These are phyloP conservation scores for Tapirus terrestris DNA, from an alignment of 2,113 vertebrate genomes.

Conservation along the genomic window DNA sequence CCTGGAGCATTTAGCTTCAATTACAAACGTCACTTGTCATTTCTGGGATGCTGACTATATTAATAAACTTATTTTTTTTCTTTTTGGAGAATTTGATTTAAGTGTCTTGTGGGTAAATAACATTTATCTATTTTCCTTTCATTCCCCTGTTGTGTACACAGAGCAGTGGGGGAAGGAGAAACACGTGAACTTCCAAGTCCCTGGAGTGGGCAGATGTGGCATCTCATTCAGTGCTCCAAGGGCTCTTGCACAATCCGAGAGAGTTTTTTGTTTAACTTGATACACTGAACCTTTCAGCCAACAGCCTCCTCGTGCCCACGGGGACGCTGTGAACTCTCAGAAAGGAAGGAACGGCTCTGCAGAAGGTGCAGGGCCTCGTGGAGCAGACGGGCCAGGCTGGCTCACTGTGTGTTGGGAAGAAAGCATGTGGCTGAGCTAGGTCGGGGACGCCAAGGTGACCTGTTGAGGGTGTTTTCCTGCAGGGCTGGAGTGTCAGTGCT, in stretches of 20 bases:
- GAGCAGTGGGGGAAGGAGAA: background rate
- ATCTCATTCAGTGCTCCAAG: conserved; percentile 68
- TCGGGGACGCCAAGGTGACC: background rate
- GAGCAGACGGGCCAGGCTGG: conserved; percentile 28
- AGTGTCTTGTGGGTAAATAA: conserved; percentile 79
- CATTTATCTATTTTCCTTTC: conserved; percentile 78
- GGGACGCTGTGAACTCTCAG: conserved; percentile 71
- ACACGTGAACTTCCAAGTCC: background rate
- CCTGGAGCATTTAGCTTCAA: conserved; percentile 73
- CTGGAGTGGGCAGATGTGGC: conserved; percentile 69
- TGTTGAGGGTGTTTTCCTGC: background rate
- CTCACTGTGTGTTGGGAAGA: background rate
- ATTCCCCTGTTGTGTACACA: background rate
- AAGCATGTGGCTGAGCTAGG: background rate
- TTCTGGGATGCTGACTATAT: conserved; percentile 79
- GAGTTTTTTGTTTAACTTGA: conserved; percentile 77
- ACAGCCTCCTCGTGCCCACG: conserved; percentile 50
- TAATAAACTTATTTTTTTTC: conserved; percentile 73
- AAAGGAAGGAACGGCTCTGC: conserved; percentile 60
- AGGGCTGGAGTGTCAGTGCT: background rate
- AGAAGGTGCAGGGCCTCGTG: conserved; percentile 53
- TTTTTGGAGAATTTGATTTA: conserved; percentile 74
- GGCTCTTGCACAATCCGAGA: conserved; percentile 67
- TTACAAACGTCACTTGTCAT: conserved; percentile 76
- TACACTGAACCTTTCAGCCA: background rate